Conservation (phyloP, 2,113 vertebrate genomes). For the Prinia subflava region DNA sequence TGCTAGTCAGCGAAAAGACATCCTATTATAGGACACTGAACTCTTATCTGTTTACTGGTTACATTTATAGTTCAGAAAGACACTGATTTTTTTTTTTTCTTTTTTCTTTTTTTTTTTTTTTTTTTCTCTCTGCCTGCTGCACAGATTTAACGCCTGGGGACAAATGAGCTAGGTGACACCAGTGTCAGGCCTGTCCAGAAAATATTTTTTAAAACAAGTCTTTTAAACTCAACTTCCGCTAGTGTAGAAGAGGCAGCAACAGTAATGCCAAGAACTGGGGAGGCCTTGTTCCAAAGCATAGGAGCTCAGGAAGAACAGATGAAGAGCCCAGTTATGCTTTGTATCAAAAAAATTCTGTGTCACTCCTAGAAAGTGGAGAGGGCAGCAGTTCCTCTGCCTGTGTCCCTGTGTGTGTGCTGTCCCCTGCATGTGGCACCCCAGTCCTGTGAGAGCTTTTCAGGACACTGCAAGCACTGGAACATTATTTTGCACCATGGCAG, state of each 20-base stretch:
- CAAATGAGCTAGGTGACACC: slow-evolving; percentile 38
- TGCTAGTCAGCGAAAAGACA: slow-evolving; percentile 51
- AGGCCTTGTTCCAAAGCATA: neutral
- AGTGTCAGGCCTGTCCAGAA: slow-evolving; percentile 37
- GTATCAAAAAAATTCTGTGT: neutral
- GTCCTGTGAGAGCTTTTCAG: fast-evolving
- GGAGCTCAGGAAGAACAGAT: neutral
- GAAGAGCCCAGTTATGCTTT: neutral
- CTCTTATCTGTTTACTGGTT: slow-evolving; percentile 19
- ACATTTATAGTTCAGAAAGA: slow-evolving; percentile 53
- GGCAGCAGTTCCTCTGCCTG: neutral
- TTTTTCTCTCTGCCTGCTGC: neutral
- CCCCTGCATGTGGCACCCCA: neutral
- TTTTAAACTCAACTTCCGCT: slow-evolving; percentile 9
- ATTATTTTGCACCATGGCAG: neutral
- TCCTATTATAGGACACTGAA: slow-evolving; percentile 25
- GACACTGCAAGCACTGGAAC: neutral
- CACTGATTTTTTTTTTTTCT: neutral
- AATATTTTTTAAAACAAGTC: neutral
- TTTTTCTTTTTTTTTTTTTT: neutral
- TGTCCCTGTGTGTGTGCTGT: fast-evolving
- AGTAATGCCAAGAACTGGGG: neutral
- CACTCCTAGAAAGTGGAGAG: neutral
- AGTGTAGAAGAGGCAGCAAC: neutral
- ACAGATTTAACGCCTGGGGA: neutral